Evolutionary conservation across 2,113 vertebrate genomes (phyloP).

Genomic region (Sterna hirundo): DNA sequence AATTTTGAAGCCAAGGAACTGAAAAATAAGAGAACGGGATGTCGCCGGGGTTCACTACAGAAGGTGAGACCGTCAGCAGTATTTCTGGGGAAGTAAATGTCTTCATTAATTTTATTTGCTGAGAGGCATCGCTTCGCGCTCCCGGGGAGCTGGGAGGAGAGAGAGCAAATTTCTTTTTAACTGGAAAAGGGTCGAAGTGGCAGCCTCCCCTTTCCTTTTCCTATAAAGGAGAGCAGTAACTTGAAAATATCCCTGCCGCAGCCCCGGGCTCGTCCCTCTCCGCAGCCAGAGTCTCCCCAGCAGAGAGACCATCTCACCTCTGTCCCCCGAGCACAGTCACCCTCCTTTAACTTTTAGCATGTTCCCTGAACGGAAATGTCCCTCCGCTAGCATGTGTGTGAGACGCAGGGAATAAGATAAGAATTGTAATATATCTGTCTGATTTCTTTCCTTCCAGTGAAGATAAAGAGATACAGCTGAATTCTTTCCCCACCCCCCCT

Average conservation of each 20-base stretch:
- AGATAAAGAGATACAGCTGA: slow-evolving; percentile 21
- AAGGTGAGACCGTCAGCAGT: background rate
- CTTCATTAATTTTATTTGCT: background rate
- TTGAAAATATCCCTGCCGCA: background rate
- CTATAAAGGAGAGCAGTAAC: background rate
- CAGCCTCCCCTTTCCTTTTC: background rate
- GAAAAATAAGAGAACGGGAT: background rate
- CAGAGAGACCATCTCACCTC: background rate
- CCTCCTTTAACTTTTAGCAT: slow-evolving; percentile 30
- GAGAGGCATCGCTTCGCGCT: background rate
- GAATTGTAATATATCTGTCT: background rate
- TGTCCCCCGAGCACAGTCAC: background rate
- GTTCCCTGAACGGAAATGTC: slow-evolving; percentile 28
- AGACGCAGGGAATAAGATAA: slow-evolving; percentile 15
- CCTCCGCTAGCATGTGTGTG: background rate
- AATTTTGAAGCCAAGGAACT: background rate
- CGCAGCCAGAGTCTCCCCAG: background rate
- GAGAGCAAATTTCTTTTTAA: background rate
- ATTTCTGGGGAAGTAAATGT: background rate
- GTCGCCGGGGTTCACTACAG: background rate
- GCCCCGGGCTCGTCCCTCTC: background rate
- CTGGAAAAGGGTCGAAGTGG: background rate
- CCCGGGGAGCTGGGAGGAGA: background rate
- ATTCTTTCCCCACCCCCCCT: background rate
- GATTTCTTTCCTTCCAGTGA: slow-evolving; percentile 10